A percentile compares a stretch with the other conserved stretches of the same genome.
phyloP scores from a whole-genome alignment of 2,888 invertebrate species.

The Carabus problematicus region DNA sequence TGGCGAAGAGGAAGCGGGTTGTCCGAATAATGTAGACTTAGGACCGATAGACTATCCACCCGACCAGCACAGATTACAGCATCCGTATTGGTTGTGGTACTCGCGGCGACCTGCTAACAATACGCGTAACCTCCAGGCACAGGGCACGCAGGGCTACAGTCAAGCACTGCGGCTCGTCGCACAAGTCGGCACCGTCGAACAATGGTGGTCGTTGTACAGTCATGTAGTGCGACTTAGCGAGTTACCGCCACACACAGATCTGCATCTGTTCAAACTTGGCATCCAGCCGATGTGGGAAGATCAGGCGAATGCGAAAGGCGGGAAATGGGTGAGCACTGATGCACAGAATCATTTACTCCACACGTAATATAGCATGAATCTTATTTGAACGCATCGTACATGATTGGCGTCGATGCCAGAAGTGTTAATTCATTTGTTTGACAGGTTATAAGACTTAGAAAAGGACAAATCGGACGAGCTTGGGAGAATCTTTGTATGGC shows the following conservation, averaged over 20 bases:
- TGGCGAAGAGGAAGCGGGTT: slow-evolving; percentile 70
- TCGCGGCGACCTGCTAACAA: slow-evolving; percentile 55
- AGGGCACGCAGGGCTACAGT: slow-evolving; percentile 65
- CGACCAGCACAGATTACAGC: slow-evolving; percentile 91
- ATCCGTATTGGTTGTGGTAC: slow-evolving; percentile 90
- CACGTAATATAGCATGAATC: neutral
- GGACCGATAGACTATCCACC: slow-evolving; percentile 77
- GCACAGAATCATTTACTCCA: neutral
- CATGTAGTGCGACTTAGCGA: slow-evolving; percentile 91
- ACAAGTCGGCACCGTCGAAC: slow-evolving; percentile 90
- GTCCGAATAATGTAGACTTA: slow-evolving; percentile 60
- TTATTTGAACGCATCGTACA: no score
- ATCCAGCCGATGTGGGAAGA: slow-evolving; percentile 99
- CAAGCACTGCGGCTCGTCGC: slow-evolving; percentile 90
- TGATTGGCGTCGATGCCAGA: no score
- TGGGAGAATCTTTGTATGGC: slow-evolving; percentile 99
- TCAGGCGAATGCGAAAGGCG: slow-evolving; percentile 93
- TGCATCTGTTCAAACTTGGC: slow-evolving; percentile 97
- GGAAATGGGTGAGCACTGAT: slow-evolving; percentile 85
- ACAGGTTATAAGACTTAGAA: slow-evolving; percentile 83
- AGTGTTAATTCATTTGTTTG: slow-evolving; percentile 44
- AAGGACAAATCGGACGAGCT: slow-evolving; percentile 92
- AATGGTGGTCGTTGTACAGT: slow-evolving; percentile 96
- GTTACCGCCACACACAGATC: slow-evolving; percentile 88
- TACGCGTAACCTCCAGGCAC: slow-evolving; percentile 51